A percentile compares a stretch with the other conserved stretches of the same genome.
Conservation (phyloP, 1,140 invertebrate genomes). For the Ceratosolen solmsi region DNA sequence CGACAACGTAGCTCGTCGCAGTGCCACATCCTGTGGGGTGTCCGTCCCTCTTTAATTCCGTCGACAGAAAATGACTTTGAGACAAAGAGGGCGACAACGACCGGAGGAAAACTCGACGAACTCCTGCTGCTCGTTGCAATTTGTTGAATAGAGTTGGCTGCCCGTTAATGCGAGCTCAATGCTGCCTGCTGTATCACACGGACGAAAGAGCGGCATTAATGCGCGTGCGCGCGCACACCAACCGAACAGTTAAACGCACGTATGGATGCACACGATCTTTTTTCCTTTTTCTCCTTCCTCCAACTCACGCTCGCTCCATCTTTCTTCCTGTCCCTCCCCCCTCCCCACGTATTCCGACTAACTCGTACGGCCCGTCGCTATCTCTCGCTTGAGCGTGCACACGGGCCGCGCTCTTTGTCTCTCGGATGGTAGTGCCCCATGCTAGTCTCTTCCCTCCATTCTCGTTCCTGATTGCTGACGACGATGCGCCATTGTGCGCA, state of each 20-base stretch:
- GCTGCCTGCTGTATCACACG: background rate
- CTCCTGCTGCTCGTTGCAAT: too few species aligned
- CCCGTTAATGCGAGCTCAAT: background rate
- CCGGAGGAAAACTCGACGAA: too few species aligned
- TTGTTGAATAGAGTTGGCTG: too few species aligned
- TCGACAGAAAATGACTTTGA: background rate
- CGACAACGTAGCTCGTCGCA: too few species aligned
- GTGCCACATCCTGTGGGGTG: too few species aligned
- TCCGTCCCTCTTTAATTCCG: background rate
- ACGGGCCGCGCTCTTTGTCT: background rate
- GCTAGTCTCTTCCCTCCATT: too few species aligned
- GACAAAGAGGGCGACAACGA: background rate
- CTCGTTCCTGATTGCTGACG: background rate
- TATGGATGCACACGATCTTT: background rate
- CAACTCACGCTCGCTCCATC: background rate
- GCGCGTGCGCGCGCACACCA: background rate
- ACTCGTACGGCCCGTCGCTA: background rate
- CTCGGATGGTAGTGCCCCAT: background rate
- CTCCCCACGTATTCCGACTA: slow-evolving; percentile 17
- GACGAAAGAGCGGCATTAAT: background rate
- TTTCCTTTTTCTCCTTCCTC: background rate
- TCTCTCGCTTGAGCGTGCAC: background rate
- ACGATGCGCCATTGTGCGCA: background rate
- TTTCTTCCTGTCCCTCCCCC: slow-evolving; percentile 15
- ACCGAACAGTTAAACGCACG: background rate